A percentile compares a stretch with the other conserved stretches of the same genome.
Conservation (phyloP, 2,797 vertebrate species). For the Mastacembelus armatus region DNA sequence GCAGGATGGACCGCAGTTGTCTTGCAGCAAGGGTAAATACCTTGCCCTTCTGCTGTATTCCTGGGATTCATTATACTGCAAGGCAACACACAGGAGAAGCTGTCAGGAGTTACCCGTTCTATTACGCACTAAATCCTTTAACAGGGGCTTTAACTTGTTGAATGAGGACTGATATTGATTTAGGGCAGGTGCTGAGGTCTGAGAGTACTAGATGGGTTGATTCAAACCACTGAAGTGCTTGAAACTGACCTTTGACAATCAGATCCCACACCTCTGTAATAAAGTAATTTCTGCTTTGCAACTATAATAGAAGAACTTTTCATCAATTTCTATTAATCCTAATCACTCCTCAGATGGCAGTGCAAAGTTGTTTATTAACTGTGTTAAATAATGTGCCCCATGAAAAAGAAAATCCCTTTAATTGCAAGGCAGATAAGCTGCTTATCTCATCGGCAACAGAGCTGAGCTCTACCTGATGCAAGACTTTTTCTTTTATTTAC, state of each 20-base stretch:
- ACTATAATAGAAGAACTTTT: slow-evolving; percentile 18
- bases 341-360: slow-evolving; percentile 27
- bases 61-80: slow-evolving; percentile 77
- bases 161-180: slow-evolving; percentile 83
- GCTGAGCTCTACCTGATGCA: slow-evolving; percentile 38
- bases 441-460: slow-evolving; percentile 50
- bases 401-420: slow-evolving; percentile 63
- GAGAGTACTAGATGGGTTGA: slow-evolving; percentile 49
- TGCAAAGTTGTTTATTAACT: slow-evolving; percentile 44
- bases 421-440: slow-evolving; percentile 66
- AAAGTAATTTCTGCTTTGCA: slow-evolving; percentile 33
- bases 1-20: slow-evolving; percentile 68
- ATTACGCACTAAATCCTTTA: slow-evolving; percentile 79
- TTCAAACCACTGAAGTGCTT: slow-evolving; percentile 56
- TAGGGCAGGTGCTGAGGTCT: slow-evolving; percentile 45
- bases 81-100: slow-evolving; percentile 66
- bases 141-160: slow-evolving; percentile 77
- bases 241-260: slow-evolving; percentile 42
- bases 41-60: slow-evolving; percentile 77
- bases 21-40: slow-evolving; percentile 77
- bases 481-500: slow-evolving; percentile 56
- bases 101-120: slow-evolving; percentile 76
- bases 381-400: slow-evolving; percentile 36
- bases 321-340: slow-evolving; percentile 42
- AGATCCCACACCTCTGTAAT: slow-evolving; percentile 20